Conservation (phyloP, 2,888 invertebrate genomes). For the Epinotia ramella region DNA sequence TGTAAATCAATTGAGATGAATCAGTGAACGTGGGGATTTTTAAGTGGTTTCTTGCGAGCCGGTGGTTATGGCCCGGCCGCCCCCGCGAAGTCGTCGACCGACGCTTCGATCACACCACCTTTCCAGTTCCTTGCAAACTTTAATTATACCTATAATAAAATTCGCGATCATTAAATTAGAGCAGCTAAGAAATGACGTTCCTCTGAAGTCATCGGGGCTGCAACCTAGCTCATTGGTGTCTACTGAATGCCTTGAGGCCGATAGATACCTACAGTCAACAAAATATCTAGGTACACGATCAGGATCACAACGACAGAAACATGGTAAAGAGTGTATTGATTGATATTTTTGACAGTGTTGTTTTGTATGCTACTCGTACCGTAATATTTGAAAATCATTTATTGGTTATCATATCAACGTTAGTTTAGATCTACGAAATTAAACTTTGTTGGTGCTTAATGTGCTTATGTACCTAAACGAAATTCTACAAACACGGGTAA, state of each 20-base stretch:
- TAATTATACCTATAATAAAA: conserved; percentile 11
- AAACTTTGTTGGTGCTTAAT: no score
- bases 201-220: conserved; percentile 13
- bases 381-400: no score
- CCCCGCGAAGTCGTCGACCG: conserved; percentile 64
- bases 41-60: conserved; percentile 54
- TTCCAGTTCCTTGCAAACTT: conserved; percentile 47
- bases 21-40: conserved; percentile 45
- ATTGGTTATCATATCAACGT: no score
- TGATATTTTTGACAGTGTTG: no score
- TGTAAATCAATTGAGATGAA: conserved; percentile 41
- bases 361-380: no score
- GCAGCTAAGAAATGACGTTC: conserved; percentile 11
- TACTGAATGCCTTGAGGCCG: not conserved
- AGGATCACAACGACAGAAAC: no score
- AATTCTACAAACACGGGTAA: no score
- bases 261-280: not conserved
- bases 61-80: conserved; percentile 47
- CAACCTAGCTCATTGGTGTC: not conserved
- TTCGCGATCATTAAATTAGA: conserved; percentile 19
- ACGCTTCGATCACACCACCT: conserved; percentile 50
- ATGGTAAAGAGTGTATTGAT: no score
- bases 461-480: no score
- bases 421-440: no score
- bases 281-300: no score